A percentile compares a stretch with the other conserved stretches of the same genome.
Evolutionary conservation across 2,888 invertebrate species (phyloP).

Genomic region (Hydrotaea cyrtoneurina): DNA sequence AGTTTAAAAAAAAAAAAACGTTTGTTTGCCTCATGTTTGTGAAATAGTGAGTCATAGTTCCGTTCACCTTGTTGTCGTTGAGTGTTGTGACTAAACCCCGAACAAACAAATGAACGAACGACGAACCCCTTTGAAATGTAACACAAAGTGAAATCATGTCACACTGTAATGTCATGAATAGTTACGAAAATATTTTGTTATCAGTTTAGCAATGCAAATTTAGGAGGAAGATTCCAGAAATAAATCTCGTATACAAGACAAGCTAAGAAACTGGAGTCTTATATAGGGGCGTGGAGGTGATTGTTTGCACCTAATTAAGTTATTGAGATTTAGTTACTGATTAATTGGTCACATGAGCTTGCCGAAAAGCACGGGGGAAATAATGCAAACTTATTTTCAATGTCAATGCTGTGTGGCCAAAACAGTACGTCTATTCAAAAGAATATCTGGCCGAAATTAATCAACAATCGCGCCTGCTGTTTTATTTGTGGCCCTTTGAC

Average conservation of each 20-base stretch:
- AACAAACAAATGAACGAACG: conserved; percentile 34
- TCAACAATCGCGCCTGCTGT: no score
- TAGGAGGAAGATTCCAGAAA: not conserved
- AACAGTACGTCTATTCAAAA: no score
- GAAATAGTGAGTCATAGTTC: conserved; percentile 50
- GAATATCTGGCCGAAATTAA: no score
- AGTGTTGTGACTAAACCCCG: conserved; percentile 7
- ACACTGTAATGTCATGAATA: conserved; percentile 5
- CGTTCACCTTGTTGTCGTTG: conserved; percentile 22
- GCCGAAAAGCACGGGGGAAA: no score
- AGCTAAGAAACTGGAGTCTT: no score
- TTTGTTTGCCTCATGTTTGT: conserved; percentile 10
- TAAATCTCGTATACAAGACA: not conserved
- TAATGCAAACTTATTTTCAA: no score
- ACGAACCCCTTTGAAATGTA: conserved; percentile 41
- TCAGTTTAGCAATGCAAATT: conserved; percentile 24
- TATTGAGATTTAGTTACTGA: no score
- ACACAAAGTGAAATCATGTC: conserved; percentile 53
- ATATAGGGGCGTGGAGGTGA: no score
- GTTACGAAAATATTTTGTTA: not conserved
- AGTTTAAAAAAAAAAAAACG: not conserved
- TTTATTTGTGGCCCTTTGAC: no score
- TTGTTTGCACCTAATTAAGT: no score
- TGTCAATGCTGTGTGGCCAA: no score
- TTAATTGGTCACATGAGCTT: no score